These are phyloP conservation scores for Sorex araneus DNA, from an alignment of 2,113 vertebrate genomes.

Conservation along the genomic window DNA sequence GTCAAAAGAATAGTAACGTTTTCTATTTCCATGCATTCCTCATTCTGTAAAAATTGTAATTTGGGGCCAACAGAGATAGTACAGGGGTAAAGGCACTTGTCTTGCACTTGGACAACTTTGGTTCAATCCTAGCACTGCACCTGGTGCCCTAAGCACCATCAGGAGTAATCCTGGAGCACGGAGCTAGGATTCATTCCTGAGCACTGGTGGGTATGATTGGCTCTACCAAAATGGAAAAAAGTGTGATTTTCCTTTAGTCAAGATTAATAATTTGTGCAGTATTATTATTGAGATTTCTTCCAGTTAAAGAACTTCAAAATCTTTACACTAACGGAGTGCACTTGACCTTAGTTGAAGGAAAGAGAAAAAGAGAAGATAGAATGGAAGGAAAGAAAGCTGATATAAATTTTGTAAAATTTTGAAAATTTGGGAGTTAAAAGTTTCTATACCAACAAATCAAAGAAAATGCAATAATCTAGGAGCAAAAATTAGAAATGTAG, in stretches of 20 bases:
- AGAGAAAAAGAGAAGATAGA: background rate
- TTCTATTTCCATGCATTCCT: conserved; percentile 21
- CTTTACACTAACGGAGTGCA: background rate
- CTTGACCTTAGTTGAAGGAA: background rate
- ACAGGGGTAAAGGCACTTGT: too few relatives aligned
- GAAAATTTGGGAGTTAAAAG: background rate
- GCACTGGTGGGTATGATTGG: too few relatives aligned
- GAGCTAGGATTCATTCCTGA: too few relatives aligned
- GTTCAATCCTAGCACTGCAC: too few relatives aligned
- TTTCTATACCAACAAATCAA: background rate
- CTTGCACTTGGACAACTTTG: too few relatives aligned
- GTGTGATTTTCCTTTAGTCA: conserved; percentile 6
- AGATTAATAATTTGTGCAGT: background rate
- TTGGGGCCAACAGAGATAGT: too few relatives aligned
- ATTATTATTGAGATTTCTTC: background rate
- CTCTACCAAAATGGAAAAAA: too few relatives aligned
- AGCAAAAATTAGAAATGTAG: background rate
- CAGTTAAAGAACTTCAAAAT: background rate
- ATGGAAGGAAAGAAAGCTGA: background rate
- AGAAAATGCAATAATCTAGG: background rate
- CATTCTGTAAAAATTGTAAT: background rate
- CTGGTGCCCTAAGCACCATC: too few relatives aligned
- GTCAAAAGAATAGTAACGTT: background rate
- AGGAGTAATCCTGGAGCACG: too few relatives aligned
- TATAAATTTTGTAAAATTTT: background rate